These are phyloP conservation scores for Agrochola macilenta DNA, from an alignment of 2,888 invertebrate species.

Conservation along the genomic window DNA sequence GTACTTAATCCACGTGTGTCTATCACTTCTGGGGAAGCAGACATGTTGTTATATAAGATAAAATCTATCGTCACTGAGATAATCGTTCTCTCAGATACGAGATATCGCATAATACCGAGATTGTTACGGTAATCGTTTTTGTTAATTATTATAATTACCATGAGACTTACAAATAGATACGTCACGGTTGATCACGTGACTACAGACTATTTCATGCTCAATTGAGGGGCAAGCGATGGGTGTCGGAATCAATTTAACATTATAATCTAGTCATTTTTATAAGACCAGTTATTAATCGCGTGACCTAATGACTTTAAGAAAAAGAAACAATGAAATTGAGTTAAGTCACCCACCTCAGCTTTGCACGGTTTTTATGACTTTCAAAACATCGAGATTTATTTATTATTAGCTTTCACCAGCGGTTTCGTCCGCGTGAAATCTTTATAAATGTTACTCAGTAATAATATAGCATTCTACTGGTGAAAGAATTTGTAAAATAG, in stretches of 20 bases:
- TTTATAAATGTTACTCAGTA: too few relatives aligned
- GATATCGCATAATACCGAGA: constrained; percentile 5
- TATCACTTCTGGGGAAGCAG: not conserved
- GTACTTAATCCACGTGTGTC: too few relatives aligned
- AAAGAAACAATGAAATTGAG: not conserved
- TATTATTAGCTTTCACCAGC: too few relatives aligned
- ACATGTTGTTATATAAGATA: not conserved
- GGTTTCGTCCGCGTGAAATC: too few relatives aligned
- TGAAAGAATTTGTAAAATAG: too few relatives aligned
- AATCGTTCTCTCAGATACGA: not conserved
- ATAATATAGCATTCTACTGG: too few relatives aligned
- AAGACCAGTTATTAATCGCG: not conserved
- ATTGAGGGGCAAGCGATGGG: constrained; percentile 44
- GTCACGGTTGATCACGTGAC: constrained; percentile 32
- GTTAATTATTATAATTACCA: constrained; percentile 20
- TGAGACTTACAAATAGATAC: constrained; percentile 27
- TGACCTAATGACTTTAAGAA: not conserved
- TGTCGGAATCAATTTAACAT: constrained; percentile 25
- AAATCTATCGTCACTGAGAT: not conserved
- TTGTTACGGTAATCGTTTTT: constrained; percentile 27
- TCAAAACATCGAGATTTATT: too few relatives aligned
- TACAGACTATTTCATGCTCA: constrained; percentile 48
- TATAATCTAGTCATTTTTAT: not conserved
- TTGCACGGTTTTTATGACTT: too few relatives aligned
- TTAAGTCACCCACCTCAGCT: too few relatives aligned